Conservation (phyloP, 1,140 invertebrate genomes). For the Drosophila tristis region DNA sequence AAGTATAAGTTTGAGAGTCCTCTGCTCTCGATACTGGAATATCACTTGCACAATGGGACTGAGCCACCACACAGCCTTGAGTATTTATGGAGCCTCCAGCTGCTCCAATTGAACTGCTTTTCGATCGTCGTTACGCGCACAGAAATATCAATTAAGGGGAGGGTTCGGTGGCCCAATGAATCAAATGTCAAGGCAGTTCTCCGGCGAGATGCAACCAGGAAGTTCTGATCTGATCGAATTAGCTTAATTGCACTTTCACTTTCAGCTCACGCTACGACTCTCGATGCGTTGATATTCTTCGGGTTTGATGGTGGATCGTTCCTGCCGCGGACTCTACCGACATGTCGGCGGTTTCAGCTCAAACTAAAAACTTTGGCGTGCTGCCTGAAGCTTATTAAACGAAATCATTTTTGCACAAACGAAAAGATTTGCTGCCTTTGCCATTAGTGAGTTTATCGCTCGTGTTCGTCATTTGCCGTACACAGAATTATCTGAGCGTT, state of each 20-base stretch:
- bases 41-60: constrained; percentile 39
- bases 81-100: constrained; percentile 23
- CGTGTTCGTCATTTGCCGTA: not conserved
- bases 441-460: constrained; percentile 33
- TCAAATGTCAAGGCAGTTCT: constrained; percentile 19
- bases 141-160: constrained; percentile 30
- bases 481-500: constrained; percentile 10
- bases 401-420: constrained; percentile 47
- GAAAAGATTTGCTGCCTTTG: constrained; percentile 16
- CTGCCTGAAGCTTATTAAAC: constrained; percentile 65
- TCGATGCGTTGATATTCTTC: constrained; percentile 2
- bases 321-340: constrained; percentile 53
- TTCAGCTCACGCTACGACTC: constrained; percentile 12
- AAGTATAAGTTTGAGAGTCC: too few relatives aligned
- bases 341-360: constrained; percentile 64
- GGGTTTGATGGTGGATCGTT: constrained; percentile 13
- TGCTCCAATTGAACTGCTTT: constrained; percentile 13
- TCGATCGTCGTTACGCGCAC: constrained; percentile 20
- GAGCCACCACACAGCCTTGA: constrained; percentile 17
- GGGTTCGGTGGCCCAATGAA: constrained; percentile 6
- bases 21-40: constrained; percentile 1
- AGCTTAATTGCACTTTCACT: constrained; percentile 38
- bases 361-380: constrained; percentile 70
- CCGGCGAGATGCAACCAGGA: constrained; percentile 24
- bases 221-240: constrained; percentile 19